Base-by-base conservation (phyloP, 2,888 invertebrate genomes). In the Scelioninae gen. 1 region DNA sequence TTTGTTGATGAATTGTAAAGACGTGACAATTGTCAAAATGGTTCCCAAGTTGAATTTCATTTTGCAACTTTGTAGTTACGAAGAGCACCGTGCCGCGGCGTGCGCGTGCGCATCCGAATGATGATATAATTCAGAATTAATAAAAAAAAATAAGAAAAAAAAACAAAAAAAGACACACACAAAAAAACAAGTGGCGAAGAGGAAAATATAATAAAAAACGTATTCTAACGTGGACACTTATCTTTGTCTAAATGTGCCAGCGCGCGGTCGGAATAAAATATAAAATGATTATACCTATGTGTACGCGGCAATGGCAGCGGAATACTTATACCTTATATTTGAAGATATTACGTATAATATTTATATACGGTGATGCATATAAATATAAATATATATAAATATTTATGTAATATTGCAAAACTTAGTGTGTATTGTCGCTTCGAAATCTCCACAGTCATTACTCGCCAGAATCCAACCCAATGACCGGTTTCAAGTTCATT, bases 361-460 rank as follows among this genome's bases (percentile, higher is more conserved):
- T 83, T 83, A 83, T 83, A 83, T 80, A 72, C 76, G 80, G 63
- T 69, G 69, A 69, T 76, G 71, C 86, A 87, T 85, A 86, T 84
- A 85, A 77, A 86, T 86, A 85, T 86, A 87, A 68, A 85, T 85
- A 87, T 85, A 85, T 82, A 86, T 86, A 86, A 87, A 87, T 76
- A 85, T 84, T 85, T 83, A 82, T 85, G 84, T 84, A 85, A 87
- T 91, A 91, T 91, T 91, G 89, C 91, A 91, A 88, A 80, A 91
- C 88, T 90, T 91, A 92, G 91, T 91, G 90, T 91, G 89, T 91
- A 91, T 88, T 87, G 89, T 91, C 91, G 91, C 91, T 92, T 91
- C 88, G 88, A 90, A 91, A 91, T 90, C 89, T 91, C 91, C 91
- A 90, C 90, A 90, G 89, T 91, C 91, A 92, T 92, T 91, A 91